A percentile compares a stretch with the other conserved stretches of the same genome.
Evolutionary conservation across 2,888 invertebrate genomes (phyloP).

Genomic region (Dilophus febrilis): DNA sequence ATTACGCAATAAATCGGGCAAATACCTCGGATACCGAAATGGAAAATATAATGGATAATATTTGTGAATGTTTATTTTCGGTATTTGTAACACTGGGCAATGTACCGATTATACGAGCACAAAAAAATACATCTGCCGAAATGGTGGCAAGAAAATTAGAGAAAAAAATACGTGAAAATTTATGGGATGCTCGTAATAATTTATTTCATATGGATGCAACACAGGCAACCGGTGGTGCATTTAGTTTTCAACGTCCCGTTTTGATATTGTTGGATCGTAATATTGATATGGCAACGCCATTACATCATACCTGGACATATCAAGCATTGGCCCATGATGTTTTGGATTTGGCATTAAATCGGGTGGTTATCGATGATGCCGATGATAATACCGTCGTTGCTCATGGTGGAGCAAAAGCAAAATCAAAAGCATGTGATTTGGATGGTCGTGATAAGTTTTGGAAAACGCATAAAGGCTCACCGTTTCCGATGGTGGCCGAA

Average conservation of each 20-base stretch:
- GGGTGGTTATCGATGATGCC: constrained; percentile 51
- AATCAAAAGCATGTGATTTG: constrained; percentile 78
- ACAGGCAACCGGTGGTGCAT: constrained; percentile 47
- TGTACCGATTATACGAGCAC: constrained; percentile 42
- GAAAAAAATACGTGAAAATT: constrained; percentile 89
- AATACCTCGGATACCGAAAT: constrained; percentile 92
- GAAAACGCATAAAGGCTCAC: constrained; percentile 84
- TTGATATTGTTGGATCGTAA: constrained; percentile 85
- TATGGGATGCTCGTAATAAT: constrained; percentile 92
- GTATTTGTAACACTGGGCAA: constrained; percentile 91
- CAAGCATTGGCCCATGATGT: constrained; percentile 97
- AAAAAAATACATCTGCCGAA: constrained; percentile 93
- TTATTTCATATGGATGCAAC: constrained; percentile 77
- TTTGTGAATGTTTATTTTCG: constrained; percentile 93
- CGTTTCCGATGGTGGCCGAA: constrained; percentile 89
- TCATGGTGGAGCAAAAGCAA: constrained; percentile 47
- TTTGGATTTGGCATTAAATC: constrained; percentile 76
- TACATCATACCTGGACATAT: constrained; percentile 99
- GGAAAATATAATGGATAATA: constrained; percentile 80
- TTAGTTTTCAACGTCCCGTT: constrained; percentile 84
- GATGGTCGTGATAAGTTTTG: constrained; percentile 83
- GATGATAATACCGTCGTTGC: constrained; percentile 25
- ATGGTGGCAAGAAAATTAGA: constrained; percentile 95
- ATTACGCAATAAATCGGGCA: constrained; percentile 88
- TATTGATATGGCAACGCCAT: constrained; percentile 90